Evolutionary conservation across 1,140 invertebrate species (phyloP).

Genomic region (Bemisia tabaci): DNA sequence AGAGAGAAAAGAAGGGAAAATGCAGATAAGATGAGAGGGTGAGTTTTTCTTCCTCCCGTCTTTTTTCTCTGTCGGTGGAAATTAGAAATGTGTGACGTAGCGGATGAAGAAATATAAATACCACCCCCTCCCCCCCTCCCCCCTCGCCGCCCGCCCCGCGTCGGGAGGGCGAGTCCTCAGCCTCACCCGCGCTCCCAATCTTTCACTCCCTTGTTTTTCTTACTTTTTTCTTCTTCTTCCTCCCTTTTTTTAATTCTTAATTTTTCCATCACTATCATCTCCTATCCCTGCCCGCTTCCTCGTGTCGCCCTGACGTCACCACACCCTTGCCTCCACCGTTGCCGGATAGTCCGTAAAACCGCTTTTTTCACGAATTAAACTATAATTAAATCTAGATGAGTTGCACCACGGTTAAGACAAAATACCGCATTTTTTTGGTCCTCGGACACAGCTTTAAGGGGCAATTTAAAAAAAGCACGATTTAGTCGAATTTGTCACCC

Average conservation of each 20-base stretch:
- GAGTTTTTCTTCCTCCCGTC: background rate
- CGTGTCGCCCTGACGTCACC: background rate
- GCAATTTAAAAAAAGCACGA: too few species aligned
- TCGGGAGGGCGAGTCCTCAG: background rate
- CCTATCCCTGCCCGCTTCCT: background rate
- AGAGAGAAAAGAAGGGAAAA: background rate
- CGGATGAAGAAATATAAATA: background rate
- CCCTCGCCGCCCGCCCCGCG: background rate
- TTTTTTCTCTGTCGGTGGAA: background rate
- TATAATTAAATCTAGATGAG: too few species aligned
- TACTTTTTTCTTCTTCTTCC: background rate
- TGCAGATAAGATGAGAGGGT: background rate
- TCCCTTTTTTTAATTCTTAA: background rate
- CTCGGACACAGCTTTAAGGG: too few species aligned
- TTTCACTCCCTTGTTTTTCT: background rate
- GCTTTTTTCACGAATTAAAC: too few species aligned
- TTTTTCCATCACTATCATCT: background rate
- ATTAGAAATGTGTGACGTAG: background rate
- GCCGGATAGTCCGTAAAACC: too few species aligned
- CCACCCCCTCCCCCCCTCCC: background rate
- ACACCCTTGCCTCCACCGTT: too few species aligned
- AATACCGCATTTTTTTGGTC: too few species aligned
- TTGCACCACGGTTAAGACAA: too few species aligned
- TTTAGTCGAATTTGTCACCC: too few species aligned
- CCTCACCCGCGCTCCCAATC: background rate